These are phyloP conservation scores for Diarsia dahlii DNA, from an alignment of 2,888 invertebrate species.

Conservation along the genomic window DNA sequence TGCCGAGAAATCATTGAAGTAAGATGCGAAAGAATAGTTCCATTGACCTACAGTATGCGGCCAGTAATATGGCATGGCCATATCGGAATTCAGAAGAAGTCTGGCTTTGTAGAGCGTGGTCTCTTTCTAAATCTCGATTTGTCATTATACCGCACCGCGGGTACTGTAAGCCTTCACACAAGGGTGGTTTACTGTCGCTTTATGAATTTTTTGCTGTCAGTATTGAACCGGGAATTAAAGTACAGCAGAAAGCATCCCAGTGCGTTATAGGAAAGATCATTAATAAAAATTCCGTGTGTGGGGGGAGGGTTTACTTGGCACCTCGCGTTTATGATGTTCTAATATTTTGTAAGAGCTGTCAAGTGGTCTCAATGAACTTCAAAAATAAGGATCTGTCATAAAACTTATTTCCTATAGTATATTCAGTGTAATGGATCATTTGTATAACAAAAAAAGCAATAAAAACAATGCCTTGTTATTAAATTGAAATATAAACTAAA, in stretches of 20 bases:
- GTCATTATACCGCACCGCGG: background rate
- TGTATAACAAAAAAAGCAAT: conserved; percentile 5
- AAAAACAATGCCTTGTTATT: background rate
- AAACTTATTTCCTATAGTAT: conserved; percentile 1
- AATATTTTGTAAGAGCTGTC: background rate
- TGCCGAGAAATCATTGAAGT: conserved; percentile 29
- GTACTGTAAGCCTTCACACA: conserved; percentile 5
- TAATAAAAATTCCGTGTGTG: background rate
- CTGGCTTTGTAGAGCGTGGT: background rate
- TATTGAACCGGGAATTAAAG: background rate
- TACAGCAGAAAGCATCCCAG: too few species aligned
- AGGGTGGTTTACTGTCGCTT: background rate
- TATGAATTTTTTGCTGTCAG: background rate
- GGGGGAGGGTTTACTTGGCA: background rate
- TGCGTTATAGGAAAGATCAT: background rate
- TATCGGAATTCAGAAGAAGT: background rate
- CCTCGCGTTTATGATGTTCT: background rate
- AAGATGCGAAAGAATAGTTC: conserved; percentile 18
- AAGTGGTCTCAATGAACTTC: background rate
- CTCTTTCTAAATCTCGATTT: conserved; percentile 4
- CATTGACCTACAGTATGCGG: background rate
- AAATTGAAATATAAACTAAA: conserved; percentile 6
- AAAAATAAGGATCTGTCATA: conserved; percentile 34
- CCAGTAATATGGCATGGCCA: background rate
- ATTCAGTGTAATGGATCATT: conserved; percentile 16